Evolutionary conservation across 2,888 invertebrate species (phyloP), one percentile per base, ranked within the genome.

Genomic region (Drosophila kanekoi): DNA sequence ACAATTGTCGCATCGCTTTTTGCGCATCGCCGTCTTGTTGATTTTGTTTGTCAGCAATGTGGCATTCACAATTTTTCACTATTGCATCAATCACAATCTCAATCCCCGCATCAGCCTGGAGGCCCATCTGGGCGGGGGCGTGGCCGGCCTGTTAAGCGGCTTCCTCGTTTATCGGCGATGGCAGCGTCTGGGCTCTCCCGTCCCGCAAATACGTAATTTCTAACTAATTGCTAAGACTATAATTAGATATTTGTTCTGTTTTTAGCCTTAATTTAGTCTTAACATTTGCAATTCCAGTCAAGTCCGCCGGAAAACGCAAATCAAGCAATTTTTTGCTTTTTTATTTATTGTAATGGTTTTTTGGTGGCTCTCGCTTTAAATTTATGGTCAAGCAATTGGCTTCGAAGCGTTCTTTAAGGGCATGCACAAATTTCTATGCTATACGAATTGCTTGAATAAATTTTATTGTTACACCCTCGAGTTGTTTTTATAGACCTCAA

Each of bases 121-220:
- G 1, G 96, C 96, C 5, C 96, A 96, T 88, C 92, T 94, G 14
- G 94, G 95, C 6, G 96, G 96, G 4, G 96, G 95, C 3, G 90
- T 94, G 1, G 93, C 94, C 1, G 96, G 96, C 0, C 92, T 95
- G 6, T 84, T 89, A 11, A 59, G 79, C 52, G 91, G 91, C 4
- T 83, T 88, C 49, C 18, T 89, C 13, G 52, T 77, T 0, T 88
- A 76, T 62, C 64, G 64, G 6, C 61, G 72, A 10, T 32, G 59
- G 6, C 41, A 60, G 6, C 49, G 53, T 16, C 40, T 18, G 33
- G 37, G 28, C 20, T 54, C 20, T n/a, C 35, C 35, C 51, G 40
- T 32, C 16, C 52, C 52, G 51, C 54, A 56, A 23, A 40, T 33
- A 51, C 49, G n/a, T 62, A 52, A 47, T 57, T 48, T 32, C 20